Evolutionary conservation across 2,888 invertebrate species (phyloP).

Genomic region (Drosophila ochracea): DNA sequence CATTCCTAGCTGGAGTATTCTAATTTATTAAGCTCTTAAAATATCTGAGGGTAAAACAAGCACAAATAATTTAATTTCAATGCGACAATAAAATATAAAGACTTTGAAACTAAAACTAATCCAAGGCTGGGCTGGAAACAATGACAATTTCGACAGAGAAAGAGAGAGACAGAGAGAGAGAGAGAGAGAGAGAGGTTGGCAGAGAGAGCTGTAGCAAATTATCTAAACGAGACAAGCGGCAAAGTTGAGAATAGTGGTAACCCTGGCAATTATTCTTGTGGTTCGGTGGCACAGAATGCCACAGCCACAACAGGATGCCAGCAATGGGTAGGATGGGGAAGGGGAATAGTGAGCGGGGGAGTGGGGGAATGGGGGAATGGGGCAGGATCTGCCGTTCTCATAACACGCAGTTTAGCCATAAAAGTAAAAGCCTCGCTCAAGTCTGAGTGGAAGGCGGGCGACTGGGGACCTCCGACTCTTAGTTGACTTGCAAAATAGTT

Average conservation of each 20-base stretch:
- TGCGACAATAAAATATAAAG: background rate
- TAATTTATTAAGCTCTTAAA: background rate
- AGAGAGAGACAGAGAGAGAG: background rate
- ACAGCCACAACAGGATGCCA: conserved; percentile 28
- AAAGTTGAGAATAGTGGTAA: conserved; percentile 23
- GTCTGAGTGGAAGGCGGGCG: conserved; percentile 25
- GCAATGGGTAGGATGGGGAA: conserved; percentile 11
- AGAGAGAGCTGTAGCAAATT: conserved; percentile 26
- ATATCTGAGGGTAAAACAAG: background rate
- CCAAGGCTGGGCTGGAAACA: conserved; percentile 10
- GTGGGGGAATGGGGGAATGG: background rate
- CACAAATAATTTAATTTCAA: background rate
- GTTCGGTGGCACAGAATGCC: conserved; percentile 39
- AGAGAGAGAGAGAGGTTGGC: background rate
- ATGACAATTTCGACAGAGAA: conserved; percentile 18
- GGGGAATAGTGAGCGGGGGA: background rate
- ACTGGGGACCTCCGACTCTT: conserved; percentile 20
- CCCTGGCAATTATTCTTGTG: conserved; percentile 63
- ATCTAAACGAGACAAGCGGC: conserved; percentile 37
- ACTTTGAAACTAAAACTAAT: conserved; percentile 9
- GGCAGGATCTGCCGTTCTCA: conserved; percentile 1
- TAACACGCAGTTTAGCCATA: conserved; percentile 39
- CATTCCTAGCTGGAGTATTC: background rate
- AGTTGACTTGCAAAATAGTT: conserved; percentile 78
- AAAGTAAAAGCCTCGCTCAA: conserved; percentile 58